A percentile compares a stretch with the other conserved stretches of the same genome.
phyloP scores from a whole-genome alignment of 1,140 invertebrate species.

The Monomorium pharaonis region DNA sequence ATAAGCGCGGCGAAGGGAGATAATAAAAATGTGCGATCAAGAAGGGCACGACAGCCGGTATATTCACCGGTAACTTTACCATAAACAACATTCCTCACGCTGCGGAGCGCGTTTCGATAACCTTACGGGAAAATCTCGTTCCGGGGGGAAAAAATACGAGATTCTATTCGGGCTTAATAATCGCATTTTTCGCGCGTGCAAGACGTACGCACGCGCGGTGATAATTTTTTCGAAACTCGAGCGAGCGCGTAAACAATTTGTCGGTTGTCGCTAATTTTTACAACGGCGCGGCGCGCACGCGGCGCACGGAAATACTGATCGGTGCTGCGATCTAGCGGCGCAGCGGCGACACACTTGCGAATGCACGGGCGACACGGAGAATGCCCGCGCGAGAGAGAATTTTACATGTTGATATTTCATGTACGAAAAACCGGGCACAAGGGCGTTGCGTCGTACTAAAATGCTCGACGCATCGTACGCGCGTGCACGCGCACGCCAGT shows the following conservation, averaged over 20 bases:
- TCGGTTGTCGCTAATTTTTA: background rate
- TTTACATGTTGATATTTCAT: no score
- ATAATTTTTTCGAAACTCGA: background rate
- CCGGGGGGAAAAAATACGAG: background rate
- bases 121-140: background rate
- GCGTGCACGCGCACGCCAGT: background rate
- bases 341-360: background rate
- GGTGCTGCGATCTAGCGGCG: background rate
- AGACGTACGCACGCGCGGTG: background rate
- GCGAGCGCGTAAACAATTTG: background rate
- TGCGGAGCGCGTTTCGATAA: background rate
- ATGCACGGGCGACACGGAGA: background rate
- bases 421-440: no score
- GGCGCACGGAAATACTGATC: background rate
- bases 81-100: slow-evolving; percentile 24
- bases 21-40: background rate
- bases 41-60: background rate
- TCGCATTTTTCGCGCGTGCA: background rate
- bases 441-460: background rate
- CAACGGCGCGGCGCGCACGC: no score
- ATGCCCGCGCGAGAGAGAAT: no score
- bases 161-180: background rate
- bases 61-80: background rate
- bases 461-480: background rate
- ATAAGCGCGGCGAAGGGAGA: background rate